A percentile compares a stretch with the other conserved stretches of the same genome.
These are phyloP conservation scores for Temnothorax rugatulus DNA, from an alignment of 2,888 invertebrate genomes.

Conservation along the genomic window DNA sequence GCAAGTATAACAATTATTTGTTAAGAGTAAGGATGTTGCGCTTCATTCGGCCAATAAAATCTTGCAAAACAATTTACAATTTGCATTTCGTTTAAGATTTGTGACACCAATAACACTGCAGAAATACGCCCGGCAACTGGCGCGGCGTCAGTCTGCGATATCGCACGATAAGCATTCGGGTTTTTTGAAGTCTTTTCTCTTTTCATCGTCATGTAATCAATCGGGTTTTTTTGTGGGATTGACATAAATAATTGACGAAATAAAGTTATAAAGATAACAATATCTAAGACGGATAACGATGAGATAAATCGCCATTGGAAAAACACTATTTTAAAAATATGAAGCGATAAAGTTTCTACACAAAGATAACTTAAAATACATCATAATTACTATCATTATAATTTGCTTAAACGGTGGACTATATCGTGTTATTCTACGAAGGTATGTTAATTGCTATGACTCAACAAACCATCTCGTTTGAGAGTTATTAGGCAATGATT, in stretches of 20 bases:
- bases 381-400: not conserved
- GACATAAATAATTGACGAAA: not conserved
- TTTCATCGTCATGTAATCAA: not conserved
- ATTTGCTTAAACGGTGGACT: not conserved
- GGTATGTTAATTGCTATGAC: not conserved
- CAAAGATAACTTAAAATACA: not conserved
- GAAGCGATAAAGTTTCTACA: not conserved
- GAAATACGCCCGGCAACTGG: constrained; percentile 1
- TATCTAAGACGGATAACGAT: not conserved
- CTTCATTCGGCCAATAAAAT: constrained; percentile 58
- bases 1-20: constrained; percentile 42
- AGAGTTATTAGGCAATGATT: not conserved
- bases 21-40: constrained; percentile 41
- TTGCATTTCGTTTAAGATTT: constrained; percentile 56
- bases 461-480: not conserved
- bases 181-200: constrained; percentile 3
- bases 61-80: constrained; percentile 63
- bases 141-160: constrained; percentile 40
- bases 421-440: no score
- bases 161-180: constrained; percentile 37
- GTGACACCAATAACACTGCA: constrained; percentile 19
- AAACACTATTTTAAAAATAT: not conserved
- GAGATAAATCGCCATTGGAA: not conserved
- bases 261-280: constrained; percentile 16
- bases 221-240: not conserved